Conservation (phyloP, 2,888 invertebrate genomes). For the Cerastis leucographa region DNA sequence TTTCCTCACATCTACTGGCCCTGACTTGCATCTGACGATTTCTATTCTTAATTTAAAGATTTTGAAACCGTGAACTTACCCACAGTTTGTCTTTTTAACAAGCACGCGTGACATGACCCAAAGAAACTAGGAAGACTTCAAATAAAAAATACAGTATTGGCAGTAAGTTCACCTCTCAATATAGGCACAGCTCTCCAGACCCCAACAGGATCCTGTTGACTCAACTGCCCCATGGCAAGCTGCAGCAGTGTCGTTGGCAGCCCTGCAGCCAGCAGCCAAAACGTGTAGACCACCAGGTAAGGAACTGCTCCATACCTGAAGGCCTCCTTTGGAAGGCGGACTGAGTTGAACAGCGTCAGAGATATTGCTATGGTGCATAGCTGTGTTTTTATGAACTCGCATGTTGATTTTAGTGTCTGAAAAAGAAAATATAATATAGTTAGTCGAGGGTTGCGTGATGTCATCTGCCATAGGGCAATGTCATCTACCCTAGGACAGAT, state of each 20-base stretch:
- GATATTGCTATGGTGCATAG: constrained; percentile 91
- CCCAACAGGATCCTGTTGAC: constrained; percentile 92
- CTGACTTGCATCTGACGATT: background rate
- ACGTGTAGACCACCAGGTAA: constrained; percentile 91
- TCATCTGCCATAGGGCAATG: background rate
- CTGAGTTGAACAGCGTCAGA: constrained; percentile 91
- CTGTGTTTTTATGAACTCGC: constrained; percentile 84
- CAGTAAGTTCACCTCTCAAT: constrained; percentile 90
- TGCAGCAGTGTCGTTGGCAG: constrained; percentile 91
- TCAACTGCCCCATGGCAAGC: constrained; percentile 92
- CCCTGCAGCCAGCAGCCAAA: constrained; percentile 90
- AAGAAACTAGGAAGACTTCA: background rate
- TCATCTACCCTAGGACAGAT: background rate
- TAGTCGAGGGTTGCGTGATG: background rate
- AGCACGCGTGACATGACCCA: background rate
- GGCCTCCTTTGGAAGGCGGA: constrained; percentile 91
- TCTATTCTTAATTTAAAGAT: background rate
- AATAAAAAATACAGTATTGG: too few species aligned
- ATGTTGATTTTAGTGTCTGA: constrained; percentile 83
- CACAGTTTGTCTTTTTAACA: background rate
- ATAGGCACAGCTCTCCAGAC: constrained; percentile 93
- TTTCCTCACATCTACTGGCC: background rate
- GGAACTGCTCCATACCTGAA: constrained; percentile 91
- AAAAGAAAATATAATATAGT: constrained; percentile 63
- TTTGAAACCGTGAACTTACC: background rate